A percentile compares a stretch with the other conserved stretches of the same genome.
Evolutionary conservation across 2,113 vertebrate species (phyloP).

Genomic region (Salvelinus fontinalis): DNA sequence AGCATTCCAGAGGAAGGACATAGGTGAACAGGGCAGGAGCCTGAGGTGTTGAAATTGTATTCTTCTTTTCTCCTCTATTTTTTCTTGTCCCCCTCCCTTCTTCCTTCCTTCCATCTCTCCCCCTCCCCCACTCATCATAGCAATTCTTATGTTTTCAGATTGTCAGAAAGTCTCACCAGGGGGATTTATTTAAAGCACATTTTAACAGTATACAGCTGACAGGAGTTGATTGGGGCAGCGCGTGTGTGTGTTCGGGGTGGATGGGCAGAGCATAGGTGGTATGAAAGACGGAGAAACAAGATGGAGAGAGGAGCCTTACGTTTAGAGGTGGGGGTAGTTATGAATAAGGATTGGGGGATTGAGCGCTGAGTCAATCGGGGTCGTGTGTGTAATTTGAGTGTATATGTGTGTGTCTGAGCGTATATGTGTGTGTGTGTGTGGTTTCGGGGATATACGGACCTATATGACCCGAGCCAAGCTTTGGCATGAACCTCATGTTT

Average conservation of each 20-base stretch:
- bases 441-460: background rate
- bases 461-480: slow-evolving; percentile 1
- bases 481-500: slow-evolving; percentile 29
- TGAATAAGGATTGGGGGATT: background rate
- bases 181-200: background rate
- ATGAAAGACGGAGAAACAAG: background rate
- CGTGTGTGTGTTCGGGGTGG: background rate
- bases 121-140: background rate
- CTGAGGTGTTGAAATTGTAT: slow-evolving; percentile 38
- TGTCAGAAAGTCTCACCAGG: background rate
- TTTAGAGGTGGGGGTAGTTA: background rate
- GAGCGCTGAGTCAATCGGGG: too few relatives aligned
- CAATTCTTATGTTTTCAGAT: too few relatives aligned
- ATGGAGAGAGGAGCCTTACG: background rate
- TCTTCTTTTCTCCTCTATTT: slow-evolving; percentile 23
- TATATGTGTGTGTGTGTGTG: too few relatives aligned
- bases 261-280: background rate
- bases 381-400: too few relatives aligned
- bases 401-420: background rate
- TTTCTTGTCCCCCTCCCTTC: slow-evolving; percentile 19
- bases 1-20: background rate
- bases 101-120: background rate
- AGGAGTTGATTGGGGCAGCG: slow-evolving; percentile 17
- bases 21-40: slow-evolving; percentile 53
- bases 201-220: slow-evolving; percentile 60